Evolutionary conservation across 92 coral and sea anemone species (phyloP).

Genomic region (Micromussa lordhowensis): DNA sequence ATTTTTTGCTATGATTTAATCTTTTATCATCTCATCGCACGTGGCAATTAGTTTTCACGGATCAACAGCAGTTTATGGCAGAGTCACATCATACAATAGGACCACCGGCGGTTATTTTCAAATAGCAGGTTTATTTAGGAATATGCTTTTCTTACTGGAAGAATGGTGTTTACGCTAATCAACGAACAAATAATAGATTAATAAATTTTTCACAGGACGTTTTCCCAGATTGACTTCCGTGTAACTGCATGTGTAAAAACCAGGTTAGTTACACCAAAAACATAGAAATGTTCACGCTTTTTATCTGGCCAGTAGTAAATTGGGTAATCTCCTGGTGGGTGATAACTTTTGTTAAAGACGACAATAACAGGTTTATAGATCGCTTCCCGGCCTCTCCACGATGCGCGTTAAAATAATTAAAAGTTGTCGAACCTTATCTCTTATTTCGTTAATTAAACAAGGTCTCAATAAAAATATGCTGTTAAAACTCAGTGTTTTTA

Average conservation of each 20-base stretch:
- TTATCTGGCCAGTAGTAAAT: background rate
- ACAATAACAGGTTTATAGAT: conserved; percentile 2
- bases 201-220: conserved; percentile 31
- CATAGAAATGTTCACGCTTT: background rate
- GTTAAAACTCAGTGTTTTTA: background rate
- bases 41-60: conserved; percentile 68
- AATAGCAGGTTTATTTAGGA: conserved; percentile 54
- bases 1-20: conserved; percentile 77
- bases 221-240: conserved; percentile 4
- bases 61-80: conserved; percentile 51
- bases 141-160: conserved; percentile 31
- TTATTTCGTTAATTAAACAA: conserved; percentile 5
- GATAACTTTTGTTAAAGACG: background rate
- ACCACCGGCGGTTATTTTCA: conserved; percentile 59
- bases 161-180: conserved; percentile 44
- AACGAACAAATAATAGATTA: conserved; percentile 21
- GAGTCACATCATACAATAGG: conserved; percentile 58
- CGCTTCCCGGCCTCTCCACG: background rate
- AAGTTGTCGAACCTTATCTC: conserved; percentile 15
- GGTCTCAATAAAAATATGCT: background rate
- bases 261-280: background rate
- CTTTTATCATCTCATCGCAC: conserved; percentile 72
- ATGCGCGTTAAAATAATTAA: background rate
- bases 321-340: background rate
- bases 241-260: conserved; percentile 21